phyloP scores from a whole-genome alignment of 2,888 invertebrate species.

The Acleris literana region DNA sequence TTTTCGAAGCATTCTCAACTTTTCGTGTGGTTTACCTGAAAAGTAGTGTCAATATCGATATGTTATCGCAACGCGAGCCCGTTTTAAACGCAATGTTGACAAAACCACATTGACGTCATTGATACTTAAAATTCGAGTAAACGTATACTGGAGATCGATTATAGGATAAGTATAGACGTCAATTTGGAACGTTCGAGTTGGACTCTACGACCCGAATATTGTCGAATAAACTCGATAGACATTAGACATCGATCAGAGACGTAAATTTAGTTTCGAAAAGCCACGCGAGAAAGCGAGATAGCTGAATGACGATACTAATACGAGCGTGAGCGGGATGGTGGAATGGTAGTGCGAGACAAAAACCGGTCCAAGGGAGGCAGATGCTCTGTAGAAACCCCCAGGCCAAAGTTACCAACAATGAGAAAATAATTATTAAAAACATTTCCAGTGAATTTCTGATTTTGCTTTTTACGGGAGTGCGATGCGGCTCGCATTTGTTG shows the following conservation, averaged over 20 bases:
- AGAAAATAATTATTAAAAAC: conserved; percentile 73
- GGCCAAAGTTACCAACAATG: conserved; percentile 72
- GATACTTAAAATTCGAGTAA: conserved; percentile 7
- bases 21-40: neutral
- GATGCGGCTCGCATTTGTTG: conserved; percentile 29
- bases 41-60: neutral
- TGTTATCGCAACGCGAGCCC: neutral
- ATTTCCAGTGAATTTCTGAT: conserved; percentile 53
- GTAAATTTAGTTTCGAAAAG: conserved; percentile 74
- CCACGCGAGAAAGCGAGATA: conserved; percentile 61
- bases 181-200: neutral
- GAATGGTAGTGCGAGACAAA: conserved; percentile 62
- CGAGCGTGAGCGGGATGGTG: conserved; percentile 56
- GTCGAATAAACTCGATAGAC: conserved; percentile 40
- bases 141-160: conserved; percentile 1
- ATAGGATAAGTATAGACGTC: conserved; percentile 8
- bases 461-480: conserved; percentile 40
- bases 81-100: conserved; percentile 1
- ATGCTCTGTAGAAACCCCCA: conserved; percentile 74
- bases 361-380: conserved; percentile 80
- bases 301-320: conserved; percentile 38
- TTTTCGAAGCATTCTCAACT: conserved; percentile 2
- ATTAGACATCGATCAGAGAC: conserved; percentile 56
- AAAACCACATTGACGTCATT: conserved; percentile 12
- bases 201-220: conserved; percentile 1